These are phyloP conservation scores for Rhopalosiphum maidis DNA, from an alignment of 1,140 invertebrate species.

Conservation along the genomic window DNA sequence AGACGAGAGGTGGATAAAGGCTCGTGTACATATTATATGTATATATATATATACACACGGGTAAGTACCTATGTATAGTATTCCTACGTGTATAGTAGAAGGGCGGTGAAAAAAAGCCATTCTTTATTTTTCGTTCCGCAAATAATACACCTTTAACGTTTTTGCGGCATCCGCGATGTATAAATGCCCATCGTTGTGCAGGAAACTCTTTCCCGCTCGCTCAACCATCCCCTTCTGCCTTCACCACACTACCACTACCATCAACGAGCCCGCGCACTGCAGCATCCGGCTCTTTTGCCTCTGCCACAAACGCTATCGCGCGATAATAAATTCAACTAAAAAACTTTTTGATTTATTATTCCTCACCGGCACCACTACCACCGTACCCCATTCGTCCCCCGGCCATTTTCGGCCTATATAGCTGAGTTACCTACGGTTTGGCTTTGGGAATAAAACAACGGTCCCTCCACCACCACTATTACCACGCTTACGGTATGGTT, in stretches of 20 bases:
- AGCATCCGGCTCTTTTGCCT: constrained; percentile 11
- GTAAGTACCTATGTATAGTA: too few species aligned
- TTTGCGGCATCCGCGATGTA: constrained; percentile 22
- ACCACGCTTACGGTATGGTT: neutral
- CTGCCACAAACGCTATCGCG: constrained; percentile 46
- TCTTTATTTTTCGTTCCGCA: constrained; percentile 51
- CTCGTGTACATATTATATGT: neutral
- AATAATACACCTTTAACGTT: constrained; percentile 51
- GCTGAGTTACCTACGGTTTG: neutral
- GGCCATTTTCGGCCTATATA: neutral
- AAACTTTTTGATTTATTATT: constrained; percentile 56
- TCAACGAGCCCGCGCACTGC: neutral
- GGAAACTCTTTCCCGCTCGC: constrained; percentile 17
- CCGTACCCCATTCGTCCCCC: neutral
- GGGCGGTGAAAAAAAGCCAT: constrained; percentile 29
- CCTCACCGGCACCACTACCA: neutral
- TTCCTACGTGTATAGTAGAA: neutral
- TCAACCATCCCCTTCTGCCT: neutral
- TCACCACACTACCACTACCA: neutral
- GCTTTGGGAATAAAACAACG: constrained; percentile 48
- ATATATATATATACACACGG: neutral
- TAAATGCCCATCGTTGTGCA: constrained; percentile 24
- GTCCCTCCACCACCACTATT: neutral
- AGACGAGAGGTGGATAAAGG: neutral
- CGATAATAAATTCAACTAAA: constrained; percentile 53